These are phyloP conservation scores for Dryadula phaetusa DNA, from an alignment of 2,888 invertebrate genomes.

Conservation along the genomic window DNA sequence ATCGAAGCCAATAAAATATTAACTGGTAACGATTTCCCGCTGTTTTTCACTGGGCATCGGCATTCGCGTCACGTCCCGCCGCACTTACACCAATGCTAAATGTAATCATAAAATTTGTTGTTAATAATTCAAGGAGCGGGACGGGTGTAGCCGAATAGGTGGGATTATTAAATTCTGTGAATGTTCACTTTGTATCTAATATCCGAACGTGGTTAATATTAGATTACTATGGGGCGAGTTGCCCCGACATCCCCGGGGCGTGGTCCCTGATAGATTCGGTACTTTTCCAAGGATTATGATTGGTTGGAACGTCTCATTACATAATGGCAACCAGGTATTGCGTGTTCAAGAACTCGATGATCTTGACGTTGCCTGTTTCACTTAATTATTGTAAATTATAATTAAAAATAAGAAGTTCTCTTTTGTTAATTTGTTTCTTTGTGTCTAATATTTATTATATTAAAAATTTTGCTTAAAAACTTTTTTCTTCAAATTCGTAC, in stretches of 20 bases:
- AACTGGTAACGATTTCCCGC: conserved; percentile 77
- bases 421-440: neutral
- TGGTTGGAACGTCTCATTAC: conserved; percentile 71
- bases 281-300: conserved; percentile 73
- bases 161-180: conserved; percentile 84
- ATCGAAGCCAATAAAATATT: conserved; percentile 83
- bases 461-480: too few relatives aligned
- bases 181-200: conserved; percentile 84
- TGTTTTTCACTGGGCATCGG: conserved; percentile 75
- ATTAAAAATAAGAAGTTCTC: neutral
- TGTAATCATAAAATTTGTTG: conserved; percentile 83
- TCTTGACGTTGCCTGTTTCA: neutral
- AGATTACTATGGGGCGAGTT: conserved; percentile 75
- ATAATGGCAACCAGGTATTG: conserved; percentile 62
- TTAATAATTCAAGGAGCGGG: conserved; percentile 77
- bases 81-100: conserved; percentile 79
- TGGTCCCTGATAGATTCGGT: conserved; percentile 74
- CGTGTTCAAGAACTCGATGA: conserved; percentile 34
- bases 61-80: conserved; percentile 74
- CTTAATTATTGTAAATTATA: conserved; percentile 4
- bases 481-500: neutral
- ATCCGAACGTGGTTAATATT: conserved; percentile 84
- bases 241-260: conserved; percentile 64
- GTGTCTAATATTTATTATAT: too few relatives aligned
- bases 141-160: conserved; percentile 53